These are phyloP conservation scores for Gracilinanus agilis DNA, from an alignment of 2,113 vertebrate species.

Conservation along the genomic window DNA sequence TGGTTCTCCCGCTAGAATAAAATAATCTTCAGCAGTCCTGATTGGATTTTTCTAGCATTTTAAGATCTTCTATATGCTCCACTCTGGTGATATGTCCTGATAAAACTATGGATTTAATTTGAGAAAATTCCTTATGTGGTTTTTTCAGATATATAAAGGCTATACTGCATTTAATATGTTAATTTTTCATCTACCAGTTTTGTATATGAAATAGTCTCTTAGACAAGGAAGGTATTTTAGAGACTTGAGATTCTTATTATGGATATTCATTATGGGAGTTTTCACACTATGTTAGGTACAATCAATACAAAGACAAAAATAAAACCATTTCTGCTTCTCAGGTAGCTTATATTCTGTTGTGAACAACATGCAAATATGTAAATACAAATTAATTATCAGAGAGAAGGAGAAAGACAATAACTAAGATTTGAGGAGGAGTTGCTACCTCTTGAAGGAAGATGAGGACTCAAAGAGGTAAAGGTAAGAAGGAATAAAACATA, in stretches of 20 bases:
- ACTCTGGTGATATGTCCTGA: background rate
- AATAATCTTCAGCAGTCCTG: background rate
- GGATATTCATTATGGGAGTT: background rate
- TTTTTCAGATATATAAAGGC: background rate
- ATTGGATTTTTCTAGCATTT: background rate
- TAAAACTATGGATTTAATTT: background rate
- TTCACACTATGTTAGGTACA: background rate
- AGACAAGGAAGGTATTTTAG: background rate
- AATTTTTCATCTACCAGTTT: background rate
- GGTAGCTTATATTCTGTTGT: background rate
- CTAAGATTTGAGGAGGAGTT: background rate
- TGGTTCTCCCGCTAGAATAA: background rate
- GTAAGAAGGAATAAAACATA: background rate
- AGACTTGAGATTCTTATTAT: background rate
- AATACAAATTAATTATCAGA: background rate
- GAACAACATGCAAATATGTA: background rate
- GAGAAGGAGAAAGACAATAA: background rate
- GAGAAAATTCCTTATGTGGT: background rate
- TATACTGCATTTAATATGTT: background rate
- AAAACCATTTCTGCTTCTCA: background rate
- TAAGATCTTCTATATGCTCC: background rate
- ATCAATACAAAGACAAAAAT: background rate
- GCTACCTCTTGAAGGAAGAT: background rate
- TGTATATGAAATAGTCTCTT: background rate
- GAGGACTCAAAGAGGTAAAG: background rate